Percentiles rank a stretch among this genome's conserved stretches.
Evolutionary conservation across 2,113 vertebrate genomes (phyloP).

Genomic region (Lepus timidus): DNA sequence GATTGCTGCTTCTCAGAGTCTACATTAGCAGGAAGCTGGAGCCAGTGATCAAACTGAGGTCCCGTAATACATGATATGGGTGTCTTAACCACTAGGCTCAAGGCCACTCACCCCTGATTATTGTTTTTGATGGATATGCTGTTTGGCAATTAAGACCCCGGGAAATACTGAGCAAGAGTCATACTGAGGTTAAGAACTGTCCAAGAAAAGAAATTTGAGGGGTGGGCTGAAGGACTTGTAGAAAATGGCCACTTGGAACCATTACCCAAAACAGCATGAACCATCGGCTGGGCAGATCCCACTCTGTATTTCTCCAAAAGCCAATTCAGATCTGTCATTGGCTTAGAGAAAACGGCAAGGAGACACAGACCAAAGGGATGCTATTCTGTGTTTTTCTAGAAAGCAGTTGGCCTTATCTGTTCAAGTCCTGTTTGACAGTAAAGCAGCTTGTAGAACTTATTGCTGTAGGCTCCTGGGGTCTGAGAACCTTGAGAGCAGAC

Average conservation of each 20-base stretch:
- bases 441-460: neutral
- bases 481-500: neutral
- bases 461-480: neutral
- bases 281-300: neutral
- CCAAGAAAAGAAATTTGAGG: neutral
- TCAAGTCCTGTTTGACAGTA: neutral
- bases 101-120: neutral
- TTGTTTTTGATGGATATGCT: neutral
- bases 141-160: neutral
- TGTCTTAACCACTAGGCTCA: too few relatives aligned
- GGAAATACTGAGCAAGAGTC: neutral
- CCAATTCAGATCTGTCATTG: neutral
- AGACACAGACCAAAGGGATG: neutral
- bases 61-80: too few relatives aligned
- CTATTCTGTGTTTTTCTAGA: neutral
- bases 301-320: neutral
- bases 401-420: neutral
- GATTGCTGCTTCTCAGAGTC: too few relatives aligned
- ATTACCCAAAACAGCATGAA: neutral
- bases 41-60: too few relatives aligned
- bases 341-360: neutral
- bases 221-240: neutral
- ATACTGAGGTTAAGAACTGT: neutral
- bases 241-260: neutral
- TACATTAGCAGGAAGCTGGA: too few relatives aligned